Base-by-base conservation (phyloP, 2,113 vertebrate genomes). In the Castor canadensis region DNA sequence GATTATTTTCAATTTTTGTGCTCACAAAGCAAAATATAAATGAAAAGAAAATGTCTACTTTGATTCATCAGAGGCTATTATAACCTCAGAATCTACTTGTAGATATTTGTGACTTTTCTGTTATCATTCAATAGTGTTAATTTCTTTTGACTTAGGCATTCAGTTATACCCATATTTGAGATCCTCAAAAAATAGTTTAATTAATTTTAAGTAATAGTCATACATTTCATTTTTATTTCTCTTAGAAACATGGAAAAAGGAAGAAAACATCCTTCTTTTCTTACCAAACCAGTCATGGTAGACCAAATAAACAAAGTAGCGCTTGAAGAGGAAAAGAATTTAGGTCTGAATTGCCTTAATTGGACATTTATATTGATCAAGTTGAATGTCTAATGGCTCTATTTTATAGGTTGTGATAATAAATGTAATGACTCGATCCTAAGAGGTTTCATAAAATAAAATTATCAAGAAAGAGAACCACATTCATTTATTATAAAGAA, bases 361-460 rank as follows among this genome's bases (percentile, higher is more conserved):
- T 95, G 40, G 56, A 69, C 17, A 60, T 87, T 95, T 91, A 73
- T 89, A 87, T 97, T 40, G 75, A 96, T 96, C 80, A 95, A 54
- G 24, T 95, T 93, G 32, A 94, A 92, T 83, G 49, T 87, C 3
- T 75, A 95, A 83, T 95, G 58, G 56, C 15, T 89, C 24, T 71
- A n/a, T 83, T 97, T 96, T 89, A 77, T 69, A 92, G 56, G 24
- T 64, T 84, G 62, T 75, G 43, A 87, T 12, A 80, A 95, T 93
- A 93, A 93, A 95, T 95, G 83, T 80, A 95, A 95, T 87, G 75
- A 87, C 32, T 90, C n/a, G 66, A 7, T 87, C 64, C 12, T 92
- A 83, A 73, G 80, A 83, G 79, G 73, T 83, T 95, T 95, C 95
- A 52, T 62, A 91, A 87, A 96, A 95, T 80, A 24, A 8, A 92